A percentile compares a stretch with the other conserved stretches of the same genome.
Evolutionary conservation across 2,888 invertebrate genomes (phyloP).

Genomic region (Drosophila sordidula): DNA sequence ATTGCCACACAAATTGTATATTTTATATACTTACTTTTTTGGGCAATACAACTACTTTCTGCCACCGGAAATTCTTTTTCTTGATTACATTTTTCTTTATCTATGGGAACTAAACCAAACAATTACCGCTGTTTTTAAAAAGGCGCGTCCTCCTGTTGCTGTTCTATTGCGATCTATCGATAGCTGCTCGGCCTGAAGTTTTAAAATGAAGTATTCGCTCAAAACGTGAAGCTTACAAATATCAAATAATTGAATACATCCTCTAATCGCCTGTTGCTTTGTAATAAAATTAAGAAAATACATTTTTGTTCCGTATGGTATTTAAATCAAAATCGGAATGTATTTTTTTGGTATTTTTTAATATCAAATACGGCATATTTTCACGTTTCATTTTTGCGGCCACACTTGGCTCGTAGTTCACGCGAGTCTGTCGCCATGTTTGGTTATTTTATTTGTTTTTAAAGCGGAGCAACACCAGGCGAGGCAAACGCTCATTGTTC

Average conservation of each 20-base stretch:
- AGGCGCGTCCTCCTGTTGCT: neutral
- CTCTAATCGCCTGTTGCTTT: neutral
- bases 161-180: neutral
- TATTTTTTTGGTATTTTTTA: slow-evolving; percentile 27
- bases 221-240: neutral
- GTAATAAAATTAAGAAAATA: neutral
- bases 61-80: too few species aligned
- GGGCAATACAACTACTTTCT: too few species aligned
- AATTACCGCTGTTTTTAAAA: neutral
- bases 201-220: neutral
- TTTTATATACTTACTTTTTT: too few species aligned
- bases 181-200: neutral
- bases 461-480: slow-evolving; percentile 45
- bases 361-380: slow-evolving; percentile 13
- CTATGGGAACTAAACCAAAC: too few species aligned
- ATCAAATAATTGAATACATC: neutral
- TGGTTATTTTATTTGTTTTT: slow-evolving; percentile 68
- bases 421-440: slow-evolving; percentile 65
- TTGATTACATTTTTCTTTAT: too few species aligned
- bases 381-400: slow-evolving; percentile 5
- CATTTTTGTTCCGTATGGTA: neutral
- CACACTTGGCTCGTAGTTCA: slow-evolving; percentile 54
- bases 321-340: slow-evolving; percentile 1
- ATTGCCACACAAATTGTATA: too few species aligned
- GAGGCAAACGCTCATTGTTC: slow-evolving; percentile 31